Evolutionary conservation across 1,140 invertebrate species (phyloP).

Genomic region (Brachionus koreanus): DNA sequence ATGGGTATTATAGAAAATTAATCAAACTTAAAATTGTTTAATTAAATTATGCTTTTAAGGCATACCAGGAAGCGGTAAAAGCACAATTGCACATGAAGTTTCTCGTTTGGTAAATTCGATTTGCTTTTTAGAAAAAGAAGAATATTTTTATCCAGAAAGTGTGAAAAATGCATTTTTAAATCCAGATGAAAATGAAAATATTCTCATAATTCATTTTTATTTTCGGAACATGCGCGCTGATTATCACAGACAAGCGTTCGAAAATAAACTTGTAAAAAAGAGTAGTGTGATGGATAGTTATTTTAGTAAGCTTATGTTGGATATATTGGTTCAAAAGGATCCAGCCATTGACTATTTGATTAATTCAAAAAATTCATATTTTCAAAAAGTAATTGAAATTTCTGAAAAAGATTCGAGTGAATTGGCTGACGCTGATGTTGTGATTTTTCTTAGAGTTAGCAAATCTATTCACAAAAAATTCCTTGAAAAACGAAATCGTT

Average conservation of each 20-base stretch:
- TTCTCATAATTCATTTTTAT: constrained; percentile 14
- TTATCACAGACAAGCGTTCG: background rate
- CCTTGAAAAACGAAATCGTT: background rate
- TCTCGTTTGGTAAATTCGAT: background rate
- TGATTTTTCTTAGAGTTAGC: background rate
- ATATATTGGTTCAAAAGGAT: background rate
- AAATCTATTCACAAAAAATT: background rate
- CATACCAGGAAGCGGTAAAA: constrained; percentile 29
- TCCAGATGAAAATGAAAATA: constrained; percentile 17
- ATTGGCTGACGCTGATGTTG: background rate
- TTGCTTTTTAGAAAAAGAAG: constrained; percentile 22
- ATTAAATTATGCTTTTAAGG: background rate
- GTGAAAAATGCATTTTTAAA: background rate
- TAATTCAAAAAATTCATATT: background rate
- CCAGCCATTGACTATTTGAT: background rate
- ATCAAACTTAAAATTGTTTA: background rate
- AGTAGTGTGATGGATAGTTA: constrained; percentile 14
- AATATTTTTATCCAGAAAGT: constrained; percentile 3
- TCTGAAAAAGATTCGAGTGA: background rate
- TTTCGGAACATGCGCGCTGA: constrained; percentile 19
- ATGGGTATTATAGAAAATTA: background rate
- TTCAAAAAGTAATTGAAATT: background rate
- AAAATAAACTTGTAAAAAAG: background rate
- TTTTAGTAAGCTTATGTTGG: constrained; percentile 32
- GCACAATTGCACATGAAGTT: constrained; percentile 8